Base-by-base conservation (phyloP, 2,888 invertebrate genomes). In the Artemia sp. region DNA sequence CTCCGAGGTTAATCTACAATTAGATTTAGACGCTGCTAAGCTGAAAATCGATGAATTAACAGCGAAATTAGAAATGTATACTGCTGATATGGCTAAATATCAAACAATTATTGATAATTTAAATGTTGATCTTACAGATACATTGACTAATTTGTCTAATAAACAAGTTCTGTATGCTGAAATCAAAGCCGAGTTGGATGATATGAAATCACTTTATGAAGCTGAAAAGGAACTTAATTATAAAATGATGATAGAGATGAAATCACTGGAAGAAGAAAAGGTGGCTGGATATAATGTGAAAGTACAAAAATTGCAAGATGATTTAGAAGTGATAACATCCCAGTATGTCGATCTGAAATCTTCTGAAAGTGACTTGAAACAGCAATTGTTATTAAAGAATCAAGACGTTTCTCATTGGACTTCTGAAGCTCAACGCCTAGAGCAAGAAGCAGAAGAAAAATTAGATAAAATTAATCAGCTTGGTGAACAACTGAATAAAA, bases 1-100 rank as follows among this genome's bases (percentile, higher is more conserved):
- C 9, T n/a, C 64, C 10, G 64, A 58, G 24, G 64, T 58, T 58
- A 58, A 10, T 8, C 64, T 58, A 24, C 64, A 58, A 24, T 9
- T 58, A 24, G 64, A 58, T n/a, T 58, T 58, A 58, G 64, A 58
- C 8, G 64, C 14, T n/a, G 64, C n/a, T n/a, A 58, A 58, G 64
- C 24, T 9, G 64, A 24, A 10, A 58, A 24, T 24, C 9, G 64
- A n/a, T 9, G 10, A 58, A 19, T 24, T 58, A n/a, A 58, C 24
- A 8, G 24, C n/a, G 9, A n/a, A 58, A 58, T n/a, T 58, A n/a
- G 64, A 58, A 58, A 58, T 19, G 9, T 19, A 9, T 19, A 58
- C 8, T 24, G n/a, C 10, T 8, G 64, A 58, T 9, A n/a, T 58
- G 24, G 64, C n/a, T 9, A 58, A 11, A 10, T n/a, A n/a, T 24